Evolutionary conservation across 2,113 vertebrate species (phyloP).

Genomic region (Aix galericulata): DNA sequence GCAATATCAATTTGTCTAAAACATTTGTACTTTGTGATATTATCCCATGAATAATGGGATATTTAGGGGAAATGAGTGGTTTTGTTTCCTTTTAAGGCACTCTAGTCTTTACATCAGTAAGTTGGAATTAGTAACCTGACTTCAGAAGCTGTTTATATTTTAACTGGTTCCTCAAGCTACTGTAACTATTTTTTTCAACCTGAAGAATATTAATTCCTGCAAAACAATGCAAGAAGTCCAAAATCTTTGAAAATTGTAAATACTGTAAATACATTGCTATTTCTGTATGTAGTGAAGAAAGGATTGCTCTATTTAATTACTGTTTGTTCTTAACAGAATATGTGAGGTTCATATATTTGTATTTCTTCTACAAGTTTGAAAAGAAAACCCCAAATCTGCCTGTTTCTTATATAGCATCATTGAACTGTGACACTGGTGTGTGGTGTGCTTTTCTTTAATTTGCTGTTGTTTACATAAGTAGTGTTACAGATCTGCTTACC

Average conservation of each 20-base stretch:
- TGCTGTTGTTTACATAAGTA: background rate
- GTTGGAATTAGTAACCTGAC: background rate
- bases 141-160: background rate
- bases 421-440: background rate
- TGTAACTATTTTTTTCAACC: background rate
- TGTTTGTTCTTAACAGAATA: conserved; percentile 10
- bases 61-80: background rate
- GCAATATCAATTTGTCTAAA: background rate
- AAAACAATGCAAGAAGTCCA: background rate
- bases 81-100: background rate
- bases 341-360: conserved; percentile 11
- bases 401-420: background rate
- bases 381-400: background rate
- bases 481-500: background rate
- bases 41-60: background rate
- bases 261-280: conserved; percentile 39
- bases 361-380: conserved; percentile 1
- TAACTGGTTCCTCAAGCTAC: background rate
- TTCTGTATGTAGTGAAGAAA: conserved; percentile 42
- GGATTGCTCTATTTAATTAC: conserved; percentile 23
- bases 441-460: background rate
- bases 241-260: conserved; percentile 35
- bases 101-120: background rate
- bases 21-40: background rate
- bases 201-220: background rate